phyloP scores from a whole-genome alignment of 2,113 vertebrate species.

The Charina bottae region DNA sequence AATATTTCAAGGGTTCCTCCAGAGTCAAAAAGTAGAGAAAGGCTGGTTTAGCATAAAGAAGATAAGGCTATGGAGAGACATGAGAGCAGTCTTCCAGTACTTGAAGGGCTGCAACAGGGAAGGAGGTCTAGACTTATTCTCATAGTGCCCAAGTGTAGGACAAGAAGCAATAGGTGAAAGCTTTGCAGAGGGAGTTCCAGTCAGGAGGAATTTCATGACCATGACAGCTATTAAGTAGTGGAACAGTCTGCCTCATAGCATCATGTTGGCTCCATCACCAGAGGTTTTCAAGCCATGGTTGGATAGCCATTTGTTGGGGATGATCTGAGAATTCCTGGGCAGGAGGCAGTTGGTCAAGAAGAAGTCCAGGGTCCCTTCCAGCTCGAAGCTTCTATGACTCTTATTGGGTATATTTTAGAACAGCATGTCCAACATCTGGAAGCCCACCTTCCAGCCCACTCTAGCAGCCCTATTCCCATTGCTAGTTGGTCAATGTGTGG shows the following conservation, averaged over 20 bases:
- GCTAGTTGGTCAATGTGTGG: neutral
- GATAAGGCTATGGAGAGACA: neutral
- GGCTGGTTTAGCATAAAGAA: neutral
- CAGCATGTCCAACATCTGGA: neutral
- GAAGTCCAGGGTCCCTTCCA: neutral
- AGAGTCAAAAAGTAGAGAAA: too few relatives aligned
- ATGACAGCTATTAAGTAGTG: neutral
- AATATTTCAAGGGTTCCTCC: too few relatives aligned
- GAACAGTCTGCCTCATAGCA: neutral
- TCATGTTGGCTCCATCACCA: neutral
- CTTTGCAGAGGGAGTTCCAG: neutral
- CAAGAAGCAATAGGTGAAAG: neutral
- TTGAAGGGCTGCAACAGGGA: neutral
- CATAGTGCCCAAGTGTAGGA: neutral
- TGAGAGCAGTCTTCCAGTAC: neutral
- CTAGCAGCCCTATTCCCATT: neutral
- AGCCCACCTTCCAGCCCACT: accelerated
- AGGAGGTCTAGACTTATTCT: neutral
- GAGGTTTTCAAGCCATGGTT: neutral
- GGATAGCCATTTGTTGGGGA: neutral
- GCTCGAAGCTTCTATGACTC: neutral
- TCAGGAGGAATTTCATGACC: neutral
- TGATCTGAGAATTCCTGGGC: neutral
- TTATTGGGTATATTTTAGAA: neutral
- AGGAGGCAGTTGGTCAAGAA: neutral